Conservation (phyloP, 2,113 vertebrate genomes). For the Indicator maculatus region DNA sequence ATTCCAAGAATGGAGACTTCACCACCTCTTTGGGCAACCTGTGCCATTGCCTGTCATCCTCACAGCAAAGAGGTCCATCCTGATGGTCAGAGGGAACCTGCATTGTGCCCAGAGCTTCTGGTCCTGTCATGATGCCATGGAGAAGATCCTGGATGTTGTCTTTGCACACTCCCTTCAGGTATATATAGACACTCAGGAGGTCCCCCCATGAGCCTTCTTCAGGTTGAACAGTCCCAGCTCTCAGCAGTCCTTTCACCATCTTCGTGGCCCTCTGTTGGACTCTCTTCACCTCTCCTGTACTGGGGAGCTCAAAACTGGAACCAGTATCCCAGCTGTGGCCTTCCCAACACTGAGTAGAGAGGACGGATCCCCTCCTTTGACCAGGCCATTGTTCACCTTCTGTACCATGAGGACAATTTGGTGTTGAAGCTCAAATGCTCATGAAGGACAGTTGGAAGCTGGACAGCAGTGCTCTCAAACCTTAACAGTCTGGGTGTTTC, state of each 20-base stretch:
- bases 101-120: not conserved
- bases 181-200: not conserved
- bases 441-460: not conserved
- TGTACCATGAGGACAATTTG: not conserved
- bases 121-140: not conserved
- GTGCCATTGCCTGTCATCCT: not conserved
- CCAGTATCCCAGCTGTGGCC: not conserved
- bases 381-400: not conserved
- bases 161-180: not conserved
- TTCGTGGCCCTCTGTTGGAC: not conserved
- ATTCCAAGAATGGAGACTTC: not conserved
- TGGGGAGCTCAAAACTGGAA: not conserved
- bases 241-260: not conserved
- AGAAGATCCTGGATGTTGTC: not conserved
- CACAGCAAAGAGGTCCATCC: not conserved
- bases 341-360: not conserved
- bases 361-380: not conserved
- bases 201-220: not conserved
- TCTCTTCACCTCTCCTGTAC: no score
- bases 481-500: not conserved
- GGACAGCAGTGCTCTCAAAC: not conserved
- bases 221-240: not conserved
- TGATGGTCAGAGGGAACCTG: not conserved
- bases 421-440: not conserved
- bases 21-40: not conserved